Evolutionary conservation across 1,140 invertebrate species (phyloP).

Genomic region (Drosophila subobscura): DNA sequence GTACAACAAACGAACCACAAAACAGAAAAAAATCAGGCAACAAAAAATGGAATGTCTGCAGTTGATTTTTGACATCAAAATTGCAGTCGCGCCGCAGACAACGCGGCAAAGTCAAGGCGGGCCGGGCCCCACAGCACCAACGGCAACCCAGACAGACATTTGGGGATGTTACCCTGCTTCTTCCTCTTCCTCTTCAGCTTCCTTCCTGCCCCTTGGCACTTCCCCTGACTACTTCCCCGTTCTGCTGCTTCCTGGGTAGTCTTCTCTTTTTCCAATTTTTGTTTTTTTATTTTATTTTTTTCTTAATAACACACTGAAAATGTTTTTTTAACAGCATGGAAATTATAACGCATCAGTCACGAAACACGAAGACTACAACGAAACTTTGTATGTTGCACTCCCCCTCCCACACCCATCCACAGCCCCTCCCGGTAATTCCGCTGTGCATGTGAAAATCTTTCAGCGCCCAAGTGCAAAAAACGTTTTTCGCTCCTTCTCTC

Average conservation of each 20-base stretch:
- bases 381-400: slow-evolving; percentile 4
- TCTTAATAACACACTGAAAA: slow-evolving; percentile 74
- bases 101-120: slow-evolving; percentile 62
- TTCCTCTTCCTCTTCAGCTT: slow-evolving; percentile 20
- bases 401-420: not conserved
- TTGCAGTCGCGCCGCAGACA: slow-evolving; percentile 54
- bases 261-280: slow-evolving; percentile 12
- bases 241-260: not conserved
- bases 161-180: slow-evolving; percentile 31
- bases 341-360: slow-evolving; percentile 83
- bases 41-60: slow-evolving; percentile 63
- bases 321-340: slow-evolving; percentile 75
- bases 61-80: slow-evolving; percentile 76
- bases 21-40: not conserved
- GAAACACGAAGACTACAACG: slow-evolving; percentile 50
- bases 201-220: not conserved
- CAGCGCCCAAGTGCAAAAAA: slow-evolving; percentile 42
- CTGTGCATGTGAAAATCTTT: slow-evolving; percentile 52
- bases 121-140: not conserved
- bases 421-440: no score
- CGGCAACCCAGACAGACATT: slow-evolving; percentile 1
- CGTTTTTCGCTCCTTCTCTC: slow-evolving; percentile 11
- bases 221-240: no score
- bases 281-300: slow-evolving; percentile 7
- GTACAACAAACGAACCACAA: slow-evolving; percentile 30